Evolutionary conservation across 2,888 invertebrate genomes (phyloP).

Genomic region (Tinea pellionella): DNA sequence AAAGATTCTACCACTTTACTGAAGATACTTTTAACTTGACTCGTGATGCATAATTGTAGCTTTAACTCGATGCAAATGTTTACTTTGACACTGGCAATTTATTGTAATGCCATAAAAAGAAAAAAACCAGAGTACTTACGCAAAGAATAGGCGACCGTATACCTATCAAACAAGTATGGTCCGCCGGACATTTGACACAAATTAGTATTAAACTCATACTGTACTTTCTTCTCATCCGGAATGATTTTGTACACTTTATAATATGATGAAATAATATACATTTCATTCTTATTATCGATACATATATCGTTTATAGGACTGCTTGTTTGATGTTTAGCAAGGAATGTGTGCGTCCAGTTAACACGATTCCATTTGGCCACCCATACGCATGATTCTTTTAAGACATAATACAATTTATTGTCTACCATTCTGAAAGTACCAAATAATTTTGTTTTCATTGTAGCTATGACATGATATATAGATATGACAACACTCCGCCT

Average conservation of each 20-base stretch:
- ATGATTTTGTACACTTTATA: not conserved
- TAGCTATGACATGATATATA: too few species aligned
- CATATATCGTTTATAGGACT: not conserved
- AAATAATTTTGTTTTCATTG: not conserved
- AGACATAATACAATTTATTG: not conserved
- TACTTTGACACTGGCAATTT: too few species aligned
- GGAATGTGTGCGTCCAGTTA: not conserved
- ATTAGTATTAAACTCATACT: not conserved
- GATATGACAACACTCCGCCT: too few species aligned
- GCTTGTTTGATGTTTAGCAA: conserved; percentile 2
- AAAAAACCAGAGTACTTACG: conserved; percentile 26
- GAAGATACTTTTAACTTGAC: too few species aligned
- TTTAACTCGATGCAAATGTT: too few species aligned
- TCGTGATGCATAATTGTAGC: too few species aligned
- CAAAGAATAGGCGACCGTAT: conserved; percentile 24
- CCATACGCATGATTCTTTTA: not conserved
- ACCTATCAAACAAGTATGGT: conserved; percentile 24
- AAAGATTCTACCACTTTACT: too few species aligned
- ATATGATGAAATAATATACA: not conserved
- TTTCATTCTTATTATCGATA: not conserved
- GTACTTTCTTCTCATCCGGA: not conserved
- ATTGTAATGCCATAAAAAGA: too few species aligned
- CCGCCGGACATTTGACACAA: not conserved
- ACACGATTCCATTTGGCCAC: not conserved
- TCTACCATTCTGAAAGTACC: not conserved